Percentiles rank a stretch among this genome's conserved stretches.
phyloP scores from a whole-genome alignment of 2,113 vertebrate species.

The Phrynocephalus versicolor region DNA sequence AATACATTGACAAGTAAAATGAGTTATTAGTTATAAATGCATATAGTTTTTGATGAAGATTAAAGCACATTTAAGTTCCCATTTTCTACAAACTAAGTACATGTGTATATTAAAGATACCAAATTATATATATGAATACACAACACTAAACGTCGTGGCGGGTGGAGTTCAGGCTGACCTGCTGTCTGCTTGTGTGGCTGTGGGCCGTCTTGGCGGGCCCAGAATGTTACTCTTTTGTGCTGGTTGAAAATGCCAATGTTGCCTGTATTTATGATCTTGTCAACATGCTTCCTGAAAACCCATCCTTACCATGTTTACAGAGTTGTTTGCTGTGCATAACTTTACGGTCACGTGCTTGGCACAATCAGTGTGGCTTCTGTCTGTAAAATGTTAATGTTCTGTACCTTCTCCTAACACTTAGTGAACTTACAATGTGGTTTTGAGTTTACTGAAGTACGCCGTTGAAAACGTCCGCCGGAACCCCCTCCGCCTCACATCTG shows the following conservation, averaged over 20 bases:
- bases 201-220: slow-evolving; percentile 82
- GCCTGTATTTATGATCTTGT: slow-evolving; percentile 91
- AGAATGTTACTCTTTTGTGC: slow-evolving; percentile 87
- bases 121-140: slow-evolving; percentile 79
- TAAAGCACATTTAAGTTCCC: slow-evolving; percentile 85
- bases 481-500: slow-evolving; percentile 45
- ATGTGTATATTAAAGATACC: slow-evolving; percentile 91
- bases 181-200: slow-evolving; percentile 80
- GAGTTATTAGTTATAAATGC: slow-evolving; percentile 80
- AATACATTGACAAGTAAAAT: slow-evolving; percentile 91
- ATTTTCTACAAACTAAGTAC: slow-evolving; percentile 86
- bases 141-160: slow-evolving; percentile 83
- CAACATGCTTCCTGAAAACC: slow-evolving; percentile 88
- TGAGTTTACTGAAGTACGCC: slow-evolving; percentile 77
- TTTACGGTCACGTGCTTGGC: slow-evolving; percentile 95
- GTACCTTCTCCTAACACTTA: slow-evolving; percentile 86
- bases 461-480: slow-evolving; percentile 64
- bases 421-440: slow-evolving; percentile 90
- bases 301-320: slow-evolving; percentile 98
- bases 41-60: slow-evolving; percentile 77
- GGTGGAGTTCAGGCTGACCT: slow-evolving; percentile 54
- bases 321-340: slow-evolving; percentile 95
- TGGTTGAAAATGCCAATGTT: slow-evolving; percentile 91
- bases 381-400: slow-evolving; percentile 86
- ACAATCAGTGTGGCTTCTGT: slow-evolving; percentile 91